Evolutionary conservation across 1,140 invertebrate genomes (phyloP), one percentile per base, ranked within the genome.

Genomic region (Drosophila seguyi): DNA sequence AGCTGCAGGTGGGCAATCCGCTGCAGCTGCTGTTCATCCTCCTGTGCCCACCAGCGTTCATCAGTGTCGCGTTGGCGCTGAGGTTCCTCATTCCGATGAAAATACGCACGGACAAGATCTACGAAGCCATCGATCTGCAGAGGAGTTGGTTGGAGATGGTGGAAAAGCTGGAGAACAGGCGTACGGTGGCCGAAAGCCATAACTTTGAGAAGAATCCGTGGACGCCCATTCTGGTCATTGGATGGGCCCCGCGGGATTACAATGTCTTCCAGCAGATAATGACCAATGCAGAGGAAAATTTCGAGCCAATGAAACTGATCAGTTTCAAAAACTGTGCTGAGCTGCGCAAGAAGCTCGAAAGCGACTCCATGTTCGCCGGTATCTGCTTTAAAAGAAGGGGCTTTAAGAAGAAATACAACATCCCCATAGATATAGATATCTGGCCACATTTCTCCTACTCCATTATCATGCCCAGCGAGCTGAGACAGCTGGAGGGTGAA

Each of bases 401-500:
- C 4, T 57, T 52, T 25, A 50, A 56, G 1, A 34, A 27, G 22
- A 4, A 16, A 0, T 55, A 53, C 11, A 0, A 8, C 0, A 42
- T 71, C 6, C 0, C 0, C 3, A 25, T 1, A 0, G 5, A 16
- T 0, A 13, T 56, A 5, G 1, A 5, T 0, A 10, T 78, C 0
- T 10, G 31, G 3, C 47, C 76, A 1, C 20, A 59, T 4, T 53
- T 90, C 3, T 77, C 77, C 16, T 90, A 86, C 16, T 44, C 68
- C 1, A 66, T 90, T 14, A 1, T 81, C 0, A 57, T 78, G 59
- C 87, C 87, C 20, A 88, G 83, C 18, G 87, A 91, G 25, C 27
- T 91, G 31, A 41, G 66, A 11, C 66, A 78, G 4, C 13, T 60
- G 0, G 47, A 67, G 2, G 44, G 68, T 4, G 6, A 50, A 6